Percentiles rank a stretch among this genome's conserved stretches.
These are phyloP conservation scores for Bombylius major DNA, from an alignment of 2,888 invertebrate species.

Conservation along the genomic window DNA sequence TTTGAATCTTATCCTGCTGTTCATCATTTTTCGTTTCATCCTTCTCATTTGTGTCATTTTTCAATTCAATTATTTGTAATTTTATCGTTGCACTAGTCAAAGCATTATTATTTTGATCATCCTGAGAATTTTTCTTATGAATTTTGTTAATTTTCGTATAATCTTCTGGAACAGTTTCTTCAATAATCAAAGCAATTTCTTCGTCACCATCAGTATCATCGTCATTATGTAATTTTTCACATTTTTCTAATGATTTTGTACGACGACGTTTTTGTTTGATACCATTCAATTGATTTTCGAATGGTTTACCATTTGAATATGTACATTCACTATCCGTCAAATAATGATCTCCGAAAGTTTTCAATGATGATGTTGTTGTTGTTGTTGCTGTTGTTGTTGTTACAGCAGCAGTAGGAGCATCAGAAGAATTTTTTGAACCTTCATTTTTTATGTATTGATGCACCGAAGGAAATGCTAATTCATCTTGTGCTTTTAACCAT, in stretches of 20 bases:
- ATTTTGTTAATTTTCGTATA: neutral
- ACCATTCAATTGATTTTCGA: neutral
- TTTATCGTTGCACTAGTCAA: slow-evolving; percentile 2
- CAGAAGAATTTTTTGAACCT: neutral
- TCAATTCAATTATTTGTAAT: slow-evolving; percentile 3
- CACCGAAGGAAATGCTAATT: slow-evolving; percentile 13
- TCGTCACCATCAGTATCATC: neutral
- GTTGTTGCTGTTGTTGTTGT: neutral
- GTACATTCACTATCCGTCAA: slow-evolving; percentile 7
- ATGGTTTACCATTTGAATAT: neutral
- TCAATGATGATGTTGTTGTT: neutral
- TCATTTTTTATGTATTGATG: slow-evolving; percentile 3
- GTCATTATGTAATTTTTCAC: neutral
- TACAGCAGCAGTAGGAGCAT: neutral
- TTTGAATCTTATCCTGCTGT: neutral
- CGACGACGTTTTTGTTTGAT: neutral
- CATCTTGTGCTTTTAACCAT: slow-evolving; percentile 14
- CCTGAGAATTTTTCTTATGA: neutral
- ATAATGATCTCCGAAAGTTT: neutral
- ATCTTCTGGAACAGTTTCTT: neutral
- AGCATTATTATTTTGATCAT: slow-evolving; percentile 7
- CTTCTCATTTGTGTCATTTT: neutral
- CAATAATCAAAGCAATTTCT: slow-evolving; percentile 1
- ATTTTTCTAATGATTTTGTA: slow-evolving; percentile 2
- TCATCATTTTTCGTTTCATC: neutral